These are phyloP conservation scores for Pterophyllum scalare DNA, from an alignment of 2,113 vertebrate species.

Conservation along the genomic window DNA sequence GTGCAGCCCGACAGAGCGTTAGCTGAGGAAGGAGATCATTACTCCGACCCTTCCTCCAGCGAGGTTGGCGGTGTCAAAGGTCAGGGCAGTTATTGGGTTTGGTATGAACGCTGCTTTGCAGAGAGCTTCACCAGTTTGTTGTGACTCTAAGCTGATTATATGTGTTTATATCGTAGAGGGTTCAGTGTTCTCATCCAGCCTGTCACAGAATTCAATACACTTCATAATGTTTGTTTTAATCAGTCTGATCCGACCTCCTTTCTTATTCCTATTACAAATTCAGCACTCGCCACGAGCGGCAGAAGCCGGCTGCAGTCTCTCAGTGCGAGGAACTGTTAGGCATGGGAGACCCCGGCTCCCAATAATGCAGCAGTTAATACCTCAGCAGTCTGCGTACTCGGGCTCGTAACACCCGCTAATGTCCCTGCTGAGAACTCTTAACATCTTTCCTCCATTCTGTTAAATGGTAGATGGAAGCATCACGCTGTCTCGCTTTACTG, in stretches of 20 bases:
- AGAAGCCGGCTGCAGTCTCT: slow-evolving; percentile 17
- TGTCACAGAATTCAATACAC: background rate
- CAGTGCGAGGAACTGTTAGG: slow-evolving; percentile 19
- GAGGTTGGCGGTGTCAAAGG: background rate
- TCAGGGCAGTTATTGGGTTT: background rate
- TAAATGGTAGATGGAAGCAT: slow-evolving; percentile 50
- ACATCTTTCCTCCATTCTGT: slow-evolving; percentile 48
- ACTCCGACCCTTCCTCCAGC: background rate
- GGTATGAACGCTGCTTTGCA: background rate
- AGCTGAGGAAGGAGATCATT: slow-evolving; percentile 7
- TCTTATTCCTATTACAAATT: background rate
- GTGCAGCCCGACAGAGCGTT: background rate
- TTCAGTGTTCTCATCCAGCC: background rate
- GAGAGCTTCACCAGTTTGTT: background rate
- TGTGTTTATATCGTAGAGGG: background rate
- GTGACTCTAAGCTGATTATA: background rate
- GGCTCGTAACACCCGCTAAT: slow-evolving; percentile 37
- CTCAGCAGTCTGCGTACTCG: slow-evolving; percentile 7
- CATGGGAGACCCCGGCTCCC: slow-evolving; percentile 24
- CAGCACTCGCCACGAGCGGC: background rate
- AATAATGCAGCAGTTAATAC: slow-evolving; percentile 42
- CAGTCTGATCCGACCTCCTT: background rate
- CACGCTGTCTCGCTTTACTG: slow-evolving; percentile 10
- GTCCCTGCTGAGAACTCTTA: slow-evolving; percentile 54
- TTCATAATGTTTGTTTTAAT: background rate